Evolutionary conservation across 2,888 invertebrate species (phyloP).

Genomic region (Melitaea athalia): DNA sequence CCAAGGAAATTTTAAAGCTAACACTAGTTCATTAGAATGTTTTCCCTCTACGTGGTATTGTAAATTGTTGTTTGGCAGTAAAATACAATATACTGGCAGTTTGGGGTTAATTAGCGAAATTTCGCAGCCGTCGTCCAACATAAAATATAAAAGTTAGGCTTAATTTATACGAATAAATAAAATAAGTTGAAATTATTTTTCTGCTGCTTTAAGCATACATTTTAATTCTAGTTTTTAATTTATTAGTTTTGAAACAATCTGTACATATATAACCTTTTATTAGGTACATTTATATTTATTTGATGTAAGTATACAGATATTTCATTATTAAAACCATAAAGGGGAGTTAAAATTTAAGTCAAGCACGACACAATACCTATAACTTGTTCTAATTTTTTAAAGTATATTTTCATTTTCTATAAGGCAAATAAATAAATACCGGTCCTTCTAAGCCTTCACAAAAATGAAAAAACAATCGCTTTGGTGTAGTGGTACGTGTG

Average conservation of each 20-base stretch:
- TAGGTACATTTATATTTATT: neutral
- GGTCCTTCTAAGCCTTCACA: no score
- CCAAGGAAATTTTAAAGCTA: neutral
- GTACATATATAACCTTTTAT: neutral
- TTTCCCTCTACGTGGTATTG: neutral
- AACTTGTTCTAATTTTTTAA: no score
- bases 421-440: no score
- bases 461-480: no score
- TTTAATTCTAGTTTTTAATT: neutral
- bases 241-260: neutral
- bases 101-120: slow-evolving; percentile 4
- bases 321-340: no score
- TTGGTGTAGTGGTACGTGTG: no score
- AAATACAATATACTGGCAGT: slow-evolving; percentile 4
- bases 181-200: neutral
- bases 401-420: no score
- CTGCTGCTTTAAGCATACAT: neutral
- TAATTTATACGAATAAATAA: neutral
- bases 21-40: neutral
- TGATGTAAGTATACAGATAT: no score
- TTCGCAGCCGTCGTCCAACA: neutral
- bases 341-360: no score
- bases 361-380: no score
- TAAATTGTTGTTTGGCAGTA: slow-evolving; percentile 3
- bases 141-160: neutral